Conservation (phyloP, 2,888 invertebrate genomes). For the Phytoseiulus persimilis region DNA sequence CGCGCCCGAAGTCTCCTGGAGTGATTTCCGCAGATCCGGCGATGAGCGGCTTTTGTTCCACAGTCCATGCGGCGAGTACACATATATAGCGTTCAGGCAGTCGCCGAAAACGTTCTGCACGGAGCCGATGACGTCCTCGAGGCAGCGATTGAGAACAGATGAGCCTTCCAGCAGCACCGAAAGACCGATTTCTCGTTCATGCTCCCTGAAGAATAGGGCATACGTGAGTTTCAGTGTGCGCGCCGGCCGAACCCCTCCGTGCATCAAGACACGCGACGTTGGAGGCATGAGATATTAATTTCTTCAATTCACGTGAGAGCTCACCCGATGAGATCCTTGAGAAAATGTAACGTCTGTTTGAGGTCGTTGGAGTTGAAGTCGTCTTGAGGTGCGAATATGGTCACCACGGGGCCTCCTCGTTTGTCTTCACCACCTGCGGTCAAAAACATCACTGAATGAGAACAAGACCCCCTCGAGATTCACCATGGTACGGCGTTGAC, state of each 20-base stretch:
- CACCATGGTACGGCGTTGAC: not conserved
- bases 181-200: constrained; percentile 16
- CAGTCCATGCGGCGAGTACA: constrained; percentile 7
- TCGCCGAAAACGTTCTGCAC: constrained; percentile 25
- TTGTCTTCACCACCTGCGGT: constrained; percentile 31
- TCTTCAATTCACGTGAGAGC: not conserved
- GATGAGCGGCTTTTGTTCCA: constrained; percentile 34
- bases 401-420: constrained; percentile 33
- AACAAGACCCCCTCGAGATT: not conserved
- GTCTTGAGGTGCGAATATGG: constrained; percentile 27
- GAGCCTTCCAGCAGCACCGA: constrained; percentile 31
- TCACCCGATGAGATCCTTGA: constrained; percentile 36
- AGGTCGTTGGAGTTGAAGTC: constrained; percentile 36
- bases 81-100: constrained; percentile 23
- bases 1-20: constrained; percentile 18
- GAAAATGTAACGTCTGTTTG: constrained; percentile 21
- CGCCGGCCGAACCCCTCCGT: too few relatives aligned
- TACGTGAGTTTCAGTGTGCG: not conserved
- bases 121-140: constrained; percentile 22
- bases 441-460: not conserved
- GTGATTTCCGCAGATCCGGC: constrained; percentile 18
- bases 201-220: not conserved
- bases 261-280: too few relatives aligned
- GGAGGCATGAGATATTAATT: not conserved
- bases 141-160: not conserved